These are phyloP conservation scores for Tychaedon coryphoeus DNA, from an alignment of 2,113 vertebrate species.

Conservation along the genomic window DNA sequence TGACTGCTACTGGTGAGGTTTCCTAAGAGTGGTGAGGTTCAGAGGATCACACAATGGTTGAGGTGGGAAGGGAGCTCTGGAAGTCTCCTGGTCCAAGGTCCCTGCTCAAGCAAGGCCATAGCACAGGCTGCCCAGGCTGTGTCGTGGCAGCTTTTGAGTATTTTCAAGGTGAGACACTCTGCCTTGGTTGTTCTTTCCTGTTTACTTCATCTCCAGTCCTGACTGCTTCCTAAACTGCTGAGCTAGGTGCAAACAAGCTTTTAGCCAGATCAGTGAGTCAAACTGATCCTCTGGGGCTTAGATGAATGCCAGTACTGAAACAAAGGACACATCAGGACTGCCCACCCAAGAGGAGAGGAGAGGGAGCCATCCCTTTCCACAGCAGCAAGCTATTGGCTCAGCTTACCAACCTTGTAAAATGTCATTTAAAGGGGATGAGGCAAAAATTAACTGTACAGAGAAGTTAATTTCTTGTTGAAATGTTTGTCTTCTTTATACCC, in stretches of 20 bases:
- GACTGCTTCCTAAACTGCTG: neutral
- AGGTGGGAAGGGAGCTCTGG: neutral
- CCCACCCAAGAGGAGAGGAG: neutral
- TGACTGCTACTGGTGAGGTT: neutral
- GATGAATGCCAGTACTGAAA: neutral
- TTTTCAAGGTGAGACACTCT: neutral
- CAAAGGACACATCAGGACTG: neutral
- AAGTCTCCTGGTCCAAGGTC: neutral
- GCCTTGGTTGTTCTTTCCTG: neutral
- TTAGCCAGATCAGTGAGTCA: neutral
- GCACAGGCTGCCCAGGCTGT: neutral
- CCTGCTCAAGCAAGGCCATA: neutral
- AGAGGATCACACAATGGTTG: neutral
- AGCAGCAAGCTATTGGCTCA: neutral
- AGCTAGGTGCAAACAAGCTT: neutral
- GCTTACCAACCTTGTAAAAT: neutral
- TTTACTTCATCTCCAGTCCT: neutral
- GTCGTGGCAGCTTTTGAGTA: neutral
- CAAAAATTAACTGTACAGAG: neutral
- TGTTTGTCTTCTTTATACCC: neutral
- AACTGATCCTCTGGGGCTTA: neutral
- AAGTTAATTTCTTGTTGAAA: neutral
- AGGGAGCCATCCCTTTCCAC: neutral
- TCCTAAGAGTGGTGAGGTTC: neutral
- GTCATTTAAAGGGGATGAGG: neutral